These are phyloP conservation scores for Lochmaea crataegi DNA, from an alignment of 2,888 invertebrate species.

Conservation along the genomic window DNA sequence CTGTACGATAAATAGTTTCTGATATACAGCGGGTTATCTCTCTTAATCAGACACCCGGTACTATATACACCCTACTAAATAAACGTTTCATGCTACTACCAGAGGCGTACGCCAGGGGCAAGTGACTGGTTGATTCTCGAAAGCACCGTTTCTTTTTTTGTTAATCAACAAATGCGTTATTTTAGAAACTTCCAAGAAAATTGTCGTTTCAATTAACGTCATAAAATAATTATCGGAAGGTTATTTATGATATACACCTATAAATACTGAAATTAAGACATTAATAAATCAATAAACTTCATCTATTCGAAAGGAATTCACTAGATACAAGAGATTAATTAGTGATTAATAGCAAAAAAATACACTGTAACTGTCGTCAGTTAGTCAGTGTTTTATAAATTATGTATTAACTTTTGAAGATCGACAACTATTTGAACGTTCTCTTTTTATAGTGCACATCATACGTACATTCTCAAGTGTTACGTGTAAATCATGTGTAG, in stretches of 20 bases:
- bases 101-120: too few relatives aligned
- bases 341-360: slow-evolving; percentile 10
- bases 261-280: slow-evolving; percentile 19
- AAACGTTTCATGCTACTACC: too few relatives aligned
- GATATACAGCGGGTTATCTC: too few relatives aligned
- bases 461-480: background rate
- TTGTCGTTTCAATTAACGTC: background rate
- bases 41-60: too few relatives aligned
- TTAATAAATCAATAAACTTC: slow-evolving; percentile 20
- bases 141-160: too few relatives aligned
- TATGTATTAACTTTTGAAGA: slow-evolving; percentile 11
- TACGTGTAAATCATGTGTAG: too few relatives aligned
- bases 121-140: too few relatives aligned
- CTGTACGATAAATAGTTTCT: too few relatives aligned
- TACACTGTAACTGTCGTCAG: slow-evolving; percentile 2
- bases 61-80: too few relatives aligned
- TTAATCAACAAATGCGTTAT: too few relatives aligned
- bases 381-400: slow-evolving; percentile 18
- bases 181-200: background rate
- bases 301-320: slow-evolving; percentile 14
- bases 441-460: background rate
- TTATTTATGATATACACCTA: background rate
- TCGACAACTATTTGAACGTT: slow-evolving; percentile 15
- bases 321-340: slow-evolving; percentile 16
- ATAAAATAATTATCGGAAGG: background rate